Evolutionary conservation across 2,888 invertebrate species (phyloP), one percentile per base, ranked within the genome.

Genomic region (Melieria crassipennis): DNA sequence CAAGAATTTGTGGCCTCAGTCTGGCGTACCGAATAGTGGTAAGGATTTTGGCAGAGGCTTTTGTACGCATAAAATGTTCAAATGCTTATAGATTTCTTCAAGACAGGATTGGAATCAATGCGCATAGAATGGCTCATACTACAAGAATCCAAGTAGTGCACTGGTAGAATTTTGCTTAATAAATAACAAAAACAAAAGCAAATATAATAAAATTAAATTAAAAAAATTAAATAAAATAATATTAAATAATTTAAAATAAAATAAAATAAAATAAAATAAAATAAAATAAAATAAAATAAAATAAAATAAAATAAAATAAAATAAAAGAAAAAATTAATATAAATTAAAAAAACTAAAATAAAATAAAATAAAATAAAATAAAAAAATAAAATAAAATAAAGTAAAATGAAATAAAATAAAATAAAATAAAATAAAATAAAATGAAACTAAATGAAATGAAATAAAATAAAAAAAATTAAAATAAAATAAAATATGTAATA

Each of bases 231-330:
- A 52, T 50, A 52, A 52, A 52, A 52, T 52, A 7, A 52, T 5
- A 52, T 52, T 1, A 52, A 52, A 52, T 52, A 7, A 52, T 5
- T 5, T 52, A 7, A 52, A 52, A 52, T 52, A 7, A 52, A 52
- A 52, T 52, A 7, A 52, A 52, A 52, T 1, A 52, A 52, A 52
- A 52, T 52, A 52, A 52, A 52, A 52, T 52, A 52, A 52, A 52
- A 52, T 5, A 52, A 52, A 52, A 52, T 52, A 52, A 52, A 52
- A 52, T 5, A 52, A 52, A 52, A 52, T 52, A 52, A 52, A 52
- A 52, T 3, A 52, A 52, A 52, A 7, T 52, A 52, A 52, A 52
- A 52, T 52, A 52, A 52, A 52, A 52, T 7, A 52, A 52, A 52
- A 52, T 52, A 52, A 52, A 52, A 52, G 4, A 52, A 52, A 52